A percentile compares a stretch with the other conserved stretches of the same genome.
phyloP scores from a whole-genome alignment of 2,888 invertebrate genomes.

The Synanthedon tipuliformis region DNA sequence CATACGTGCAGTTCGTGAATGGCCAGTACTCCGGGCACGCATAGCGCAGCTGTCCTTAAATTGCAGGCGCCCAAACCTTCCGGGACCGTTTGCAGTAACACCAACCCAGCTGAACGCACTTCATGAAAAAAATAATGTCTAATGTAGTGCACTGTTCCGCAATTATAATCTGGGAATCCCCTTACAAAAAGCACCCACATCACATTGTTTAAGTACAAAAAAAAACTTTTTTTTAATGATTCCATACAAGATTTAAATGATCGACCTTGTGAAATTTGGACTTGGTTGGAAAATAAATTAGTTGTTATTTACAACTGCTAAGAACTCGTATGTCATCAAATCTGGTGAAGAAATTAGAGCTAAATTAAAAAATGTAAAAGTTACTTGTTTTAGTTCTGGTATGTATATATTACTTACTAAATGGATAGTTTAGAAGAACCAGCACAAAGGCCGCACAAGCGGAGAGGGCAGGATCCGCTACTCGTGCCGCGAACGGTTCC shows the following conservation, averaged over 20 bases:
- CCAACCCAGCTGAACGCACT: slow-evolving; percentile 91
- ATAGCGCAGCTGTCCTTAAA: slow-evolving; percentile 47
- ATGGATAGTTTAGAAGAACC: slow-evolving; percentile 82
- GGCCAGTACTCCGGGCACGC: slow-evolving; percentile 57
- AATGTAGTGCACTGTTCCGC: too few relatives aligned
- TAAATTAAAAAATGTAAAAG: background rate
- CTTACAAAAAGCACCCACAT: too few relatives aligned
- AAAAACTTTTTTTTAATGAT: too few relatives aligned
- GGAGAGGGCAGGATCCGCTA: slow-evolving; percentile 82
- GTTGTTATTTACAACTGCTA: too few relatives aligned
- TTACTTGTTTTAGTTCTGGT: background rate
- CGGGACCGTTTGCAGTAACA: slow-evolving; percentile 92
- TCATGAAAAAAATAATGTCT: too few relatives aligned
- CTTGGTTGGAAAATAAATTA: too few relatives aligned
- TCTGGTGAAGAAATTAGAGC: background rate
- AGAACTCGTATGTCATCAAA: too few relatives aligned
- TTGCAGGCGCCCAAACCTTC: slow-evolving; percentile 81
- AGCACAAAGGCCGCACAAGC: slow-evolving; percentile 79
- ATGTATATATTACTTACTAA: slow-evolving; percentile 63
- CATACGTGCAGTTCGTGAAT: slow-evolving; percentile 92
- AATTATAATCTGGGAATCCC: too few relatives aligned
- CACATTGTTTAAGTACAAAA: too few relatives aligned
- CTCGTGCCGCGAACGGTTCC: slow-evolving; percentile 52
- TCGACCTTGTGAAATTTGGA: too few relatives aligned
- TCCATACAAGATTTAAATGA: too few relatives aligned